phyloP scores from a whole-genome alignment of 2,113 vertebrate genomes.

The Bufo bufo region DNA sequence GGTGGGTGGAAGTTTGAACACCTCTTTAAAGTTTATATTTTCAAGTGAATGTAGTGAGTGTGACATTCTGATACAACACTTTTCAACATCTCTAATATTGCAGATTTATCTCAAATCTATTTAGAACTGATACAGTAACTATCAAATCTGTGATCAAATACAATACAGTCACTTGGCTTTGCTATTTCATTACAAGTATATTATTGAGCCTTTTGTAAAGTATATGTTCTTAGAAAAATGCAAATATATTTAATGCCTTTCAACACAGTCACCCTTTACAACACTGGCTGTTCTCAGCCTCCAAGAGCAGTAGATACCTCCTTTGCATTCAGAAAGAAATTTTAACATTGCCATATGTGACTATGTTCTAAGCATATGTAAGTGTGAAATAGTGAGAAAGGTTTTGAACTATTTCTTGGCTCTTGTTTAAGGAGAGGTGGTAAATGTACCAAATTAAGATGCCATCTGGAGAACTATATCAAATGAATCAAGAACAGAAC shows the following conservation, averaged over 20 bases:
- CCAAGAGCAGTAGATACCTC: neutral
- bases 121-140: neutral
- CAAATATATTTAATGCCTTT: neutral
- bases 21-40: no score
- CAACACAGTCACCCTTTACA: neutral
- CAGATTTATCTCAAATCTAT: neutral
- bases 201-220: neutral
- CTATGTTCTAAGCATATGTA: conserved; percentile 40
- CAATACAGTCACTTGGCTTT: neutral
- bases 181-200: neutral
- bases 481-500: conserved; percentile 32
- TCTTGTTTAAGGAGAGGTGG: conserved; percentile 34
- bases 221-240: neutral
- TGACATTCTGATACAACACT: neutral
- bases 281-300: neutral
- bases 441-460: conserved; percentile 42
- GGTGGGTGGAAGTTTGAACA: no score
- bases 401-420: conserved; percentile 38
- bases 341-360: conserved; percentile 29
- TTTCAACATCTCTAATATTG: neutral
- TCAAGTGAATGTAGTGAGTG: neutral
- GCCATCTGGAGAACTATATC: conserved; percentile 39
- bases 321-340: conserved; percentile 12
- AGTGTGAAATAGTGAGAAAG: conserved; percentile 29
- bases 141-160: neutral